Base-by-base conservation (phyloP, 2,888 invertebrate species). In the Eueremaeus valkanovi region DNA sequence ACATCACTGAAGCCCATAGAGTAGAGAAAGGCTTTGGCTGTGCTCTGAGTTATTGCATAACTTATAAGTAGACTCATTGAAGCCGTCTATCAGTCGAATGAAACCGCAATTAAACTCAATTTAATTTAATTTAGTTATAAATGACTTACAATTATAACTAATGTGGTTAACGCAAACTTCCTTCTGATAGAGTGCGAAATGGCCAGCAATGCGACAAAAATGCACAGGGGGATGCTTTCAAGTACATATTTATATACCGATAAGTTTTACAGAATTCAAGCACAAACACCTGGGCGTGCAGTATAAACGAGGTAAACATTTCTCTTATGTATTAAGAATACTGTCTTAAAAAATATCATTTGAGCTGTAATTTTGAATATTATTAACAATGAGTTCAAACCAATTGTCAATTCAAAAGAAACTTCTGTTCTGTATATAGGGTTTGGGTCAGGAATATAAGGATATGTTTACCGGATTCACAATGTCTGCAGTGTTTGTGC, bases 11-110 rank as follows among this genome's bases (percentile, higher is more conserved):
- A 66, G 21, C 66, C 66, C 40, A 66, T 66, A 9, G 66, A 66
- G n/a, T 66, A 66, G 21, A 66, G 36, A n/a, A 66, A 66, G 5
- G 66, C 36, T 3, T n/a, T 36, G 33, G 66, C 66, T 1, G 66
- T 36, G 3, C 3, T 36, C 40, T 3, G n/a, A 13, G 66, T 66
- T n/a, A 66, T 66, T 18, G 36, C 66, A n/a, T 66, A 66, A 66
- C 66, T 66, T 5, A 66, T 21, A 5, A 66, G 40, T 21, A 66
- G 36, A 36, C 66, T 66, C n/a, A 66, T 6, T 8, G 36, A 66
- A 16, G 24, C 21, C 21, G 66, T 66, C 66, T 66, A 5, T 66
- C 11, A n/a, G 36, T 31, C 3, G 18, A 40, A 36, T 51, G 18
- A 55, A 31, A 24, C 24, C 18, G 36, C n/a, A n/a, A n/a, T n/a